Conservation (phyloP, 2,797 vertebrate genomes). For the Echeneis naucrates region DNA sequence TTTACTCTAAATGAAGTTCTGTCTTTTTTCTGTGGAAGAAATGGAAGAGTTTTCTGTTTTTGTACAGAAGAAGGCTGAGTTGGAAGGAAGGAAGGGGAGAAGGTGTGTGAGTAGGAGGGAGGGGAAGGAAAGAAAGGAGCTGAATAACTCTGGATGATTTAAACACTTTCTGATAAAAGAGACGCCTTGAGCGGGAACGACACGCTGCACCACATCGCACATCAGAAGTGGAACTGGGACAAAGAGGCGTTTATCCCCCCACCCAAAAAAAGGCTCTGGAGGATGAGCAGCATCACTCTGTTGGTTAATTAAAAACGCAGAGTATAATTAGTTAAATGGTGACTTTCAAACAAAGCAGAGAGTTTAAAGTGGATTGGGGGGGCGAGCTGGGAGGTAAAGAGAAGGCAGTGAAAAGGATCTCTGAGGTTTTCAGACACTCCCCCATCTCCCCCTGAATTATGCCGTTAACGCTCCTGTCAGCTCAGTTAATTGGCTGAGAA, state of each 20-base stretch:
- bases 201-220: background rate
- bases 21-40: no score
- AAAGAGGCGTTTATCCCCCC: conserved; percentile 9
- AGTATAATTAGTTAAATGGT: conserved; percentile 35
- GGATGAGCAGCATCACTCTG: background rate
- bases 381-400: conserved; percentile 10
- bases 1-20: no score
- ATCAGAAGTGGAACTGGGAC: background rate
- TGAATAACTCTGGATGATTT: background rate
- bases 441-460: conserved; percentile 19
- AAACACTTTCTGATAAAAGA: background rate
- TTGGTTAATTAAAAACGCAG: conserved; percentile 34
- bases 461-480: conserved; percentile 32
- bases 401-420: background rate
- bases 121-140: background rate
- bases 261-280: background rate
- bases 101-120: background rate
- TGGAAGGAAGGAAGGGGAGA: background rate
- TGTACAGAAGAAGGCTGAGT: background rate
- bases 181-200: background rate
- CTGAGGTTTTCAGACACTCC: conserved; percentile 1
- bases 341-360: conserved; percentile 41
- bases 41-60: no score
- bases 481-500: conserved; percentile 32
- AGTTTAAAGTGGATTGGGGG: conserved; percentile 10